These are phyloP conservation scores for Otocyon megalotis DNA, from an alignment of 2,113 vertebrate species.

Conservation along the genomic window DNA sequence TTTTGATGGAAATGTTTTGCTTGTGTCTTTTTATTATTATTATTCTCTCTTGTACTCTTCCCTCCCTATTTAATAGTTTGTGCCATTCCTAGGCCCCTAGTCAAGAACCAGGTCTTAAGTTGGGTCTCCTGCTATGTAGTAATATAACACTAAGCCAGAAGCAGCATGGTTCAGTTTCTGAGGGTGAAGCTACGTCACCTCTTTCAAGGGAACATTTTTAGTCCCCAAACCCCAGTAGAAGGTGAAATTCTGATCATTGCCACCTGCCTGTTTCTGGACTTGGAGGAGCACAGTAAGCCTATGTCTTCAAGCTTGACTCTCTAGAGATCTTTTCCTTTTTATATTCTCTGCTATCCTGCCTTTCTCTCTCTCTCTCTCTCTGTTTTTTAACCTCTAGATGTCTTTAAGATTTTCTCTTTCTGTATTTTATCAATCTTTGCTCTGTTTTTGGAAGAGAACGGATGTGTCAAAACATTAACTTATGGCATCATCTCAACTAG, in stretches of 20 bases:
- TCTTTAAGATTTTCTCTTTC: conserved; percentile 20
- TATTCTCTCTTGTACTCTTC: neutral
- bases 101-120: neutral
- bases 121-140: neutral
- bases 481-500: neutral
- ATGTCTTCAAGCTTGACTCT: neutral
- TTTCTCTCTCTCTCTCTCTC: neutral
- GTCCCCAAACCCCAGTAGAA: neutral
- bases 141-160: neutral
- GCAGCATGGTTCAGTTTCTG: neutral
- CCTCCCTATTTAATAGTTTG: neutral
- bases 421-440: neutral
- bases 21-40: neutral
- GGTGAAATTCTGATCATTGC: neutral
- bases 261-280: neutral
- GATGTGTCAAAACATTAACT: neutral
- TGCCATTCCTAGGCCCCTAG: neutral
- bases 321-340: neutral
- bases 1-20: neutral
- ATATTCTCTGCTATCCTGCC: neutral
- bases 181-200: neutral
- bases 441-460: conserved; percentile 35
- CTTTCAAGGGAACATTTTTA: neutral
- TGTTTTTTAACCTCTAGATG: neutral
- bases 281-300: neutral